A percentile compares a stretch with the other conserved stretches of the same genome.
Conservation (phyloP, 2,113 vertebrate genomes). For the Eclectus roratus region DNA sequence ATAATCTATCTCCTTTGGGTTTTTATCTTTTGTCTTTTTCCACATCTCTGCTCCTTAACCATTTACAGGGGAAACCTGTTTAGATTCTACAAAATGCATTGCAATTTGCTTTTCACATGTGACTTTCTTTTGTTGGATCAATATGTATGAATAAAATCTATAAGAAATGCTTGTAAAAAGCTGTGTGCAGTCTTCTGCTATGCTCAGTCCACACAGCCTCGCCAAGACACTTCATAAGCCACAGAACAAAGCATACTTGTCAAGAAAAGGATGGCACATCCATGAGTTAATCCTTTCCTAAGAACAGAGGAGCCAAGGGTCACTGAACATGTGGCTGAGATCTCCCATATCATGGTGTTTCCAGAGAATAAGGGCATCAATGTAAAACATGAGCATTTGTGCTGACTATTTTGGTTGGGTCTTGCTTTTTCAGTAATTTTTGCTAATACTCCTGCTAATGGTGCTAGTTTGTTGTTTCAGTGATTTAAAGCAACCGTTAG, state of each 20-base stretch:
- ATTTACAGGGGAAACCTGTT: background rate
- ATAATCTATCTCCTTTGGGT: background rate
- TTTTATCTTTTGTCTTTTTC: background rate
- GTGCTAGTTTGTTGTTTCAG: background rate
- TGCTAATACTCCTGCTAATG: background rate
- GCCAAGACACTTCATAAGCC: background rate
- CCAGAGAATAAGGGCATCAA: background rate
- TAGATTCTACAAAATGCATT: background rate
- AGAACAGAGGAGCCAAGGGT: background rate
- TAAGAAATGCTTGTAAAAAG: background rate
- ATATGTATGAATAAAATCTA: background rate
- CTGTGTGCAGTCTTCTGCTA: background rate
- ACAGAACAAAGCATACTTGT: accelerated
- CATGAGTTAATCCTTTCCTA: background rate
- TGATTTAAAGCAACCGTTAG: background rate
- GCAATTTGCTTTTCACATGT: background rate
- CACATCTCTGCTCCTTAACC: background rate
- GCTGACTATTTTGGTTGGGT: background rate
- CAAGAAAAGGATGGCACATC: background rate
- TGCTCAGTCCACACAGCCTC: background rate
- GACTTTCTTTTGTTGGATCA: background rate
- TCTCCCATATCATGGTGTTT: background rate
- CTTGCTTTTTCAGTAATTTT: background rate
- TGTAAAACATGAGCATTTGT: background rate
- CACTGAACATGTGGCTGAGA: background rate